These are phyloP conservation scores for Drosophila ficusphila DNA, from an alignment of 1,140 invertebrate genomes.

Conservation along the genomic window DNA sequence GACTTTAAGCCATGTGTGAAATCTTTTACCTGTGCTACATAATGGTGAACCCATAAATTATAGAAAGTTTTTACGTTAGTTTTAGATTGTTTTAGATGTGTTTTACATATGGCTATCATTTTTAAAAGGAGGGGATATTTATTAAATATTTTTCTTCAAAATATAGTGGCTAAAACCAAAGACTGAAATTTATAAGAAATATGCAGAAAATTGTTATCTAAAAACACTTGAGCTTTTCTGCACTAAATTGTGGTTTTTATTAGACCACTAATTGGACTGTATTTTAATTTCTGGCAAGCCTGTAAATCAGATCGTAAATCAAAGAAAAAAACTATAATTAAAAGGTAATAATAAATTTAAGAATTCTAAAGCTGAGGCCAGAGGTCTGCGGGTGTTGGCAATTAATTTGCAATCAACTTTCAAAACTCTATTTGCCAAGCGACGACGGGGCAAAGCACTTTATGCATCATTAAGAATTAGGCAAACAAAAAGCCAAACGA, in stretches of 20 bases:
- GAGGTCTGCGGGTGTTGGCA: constrained; percentile 33
- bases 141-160: too few relatives aligned
- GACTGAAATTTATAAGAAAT: too few relatives aligned
- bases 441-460: constrained; percentile 58
- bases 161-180: too few relatives aligned
- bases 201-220: too few relatives aligned
- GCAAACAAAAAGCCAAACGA: constrained; percentile 68
- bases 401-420: constrained; percentile 82
- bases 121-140: too few relatives aligned
- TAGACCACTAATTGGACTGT: neutral
- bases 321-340: constrained; percentile 6
- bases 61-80: neutral
- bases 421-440: constrained; percentile 60
- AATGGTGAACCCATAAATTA: neutral
- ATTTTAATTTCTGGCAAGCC: neutral
- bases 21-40: neutral
- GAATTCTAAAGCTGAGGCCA: neutral
- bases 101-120: too few relatives aligned
- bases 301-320: constrained; percentile 11
- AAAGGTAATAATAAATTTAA: constrained; percentile 20
- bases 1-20: neutral
- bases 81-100: too few relatives aligned
- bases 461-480: constrained; percentile 82
- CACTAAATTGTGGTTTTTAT: neutral
- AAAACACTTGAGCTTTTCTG: too few relatives aligned